Percentiles rank a stretch among this genome's conserved stretches.
These are phyloP conservation scores for Lycaon pictus DNA, from an alignment of 2,113 vertebrate species.

Conservation along the genomic window DNA sequence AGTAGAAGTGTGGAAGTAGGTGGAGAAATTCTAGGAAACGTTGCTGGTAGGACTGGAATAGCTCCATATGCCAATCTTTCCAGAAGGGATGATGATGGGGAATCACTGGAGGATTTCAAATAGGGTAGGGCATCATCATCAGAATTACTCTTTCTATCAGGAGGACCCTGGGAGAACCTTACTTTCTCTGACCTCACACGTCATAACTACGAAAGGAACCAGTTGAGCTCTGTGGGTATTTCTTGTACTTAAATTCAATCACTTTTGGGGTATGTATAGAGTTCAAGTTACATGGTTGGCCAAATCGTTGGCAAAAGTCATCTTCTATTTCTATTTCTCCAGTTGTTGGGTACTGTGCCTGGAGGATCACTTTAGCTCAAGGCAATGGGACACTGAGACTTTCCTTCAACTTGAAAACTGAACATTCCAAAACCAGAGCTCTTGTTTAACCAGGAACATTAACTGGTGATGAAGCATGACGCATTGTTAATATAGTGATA, in stretches of 20 bases:
- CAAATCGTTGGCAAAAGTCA: not conserved
- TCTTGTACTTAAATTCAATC: not conserved
- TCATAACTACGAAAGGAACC: not conserved
- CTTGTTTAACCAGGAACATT: conserved; percentile 65
- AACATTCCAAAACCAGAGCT: conserved; percentile 43
- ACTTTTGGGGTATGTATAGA: not conserved
- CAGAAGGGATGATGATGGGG: not conserved
- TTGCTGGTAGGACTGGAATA: not conserved
- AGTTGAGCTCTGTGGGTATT: not conserved
- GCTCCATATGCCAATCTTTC: not conserved
- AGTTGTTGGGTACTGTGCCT: not conserved
- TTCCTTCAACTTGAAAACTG: conserved; percentile 58
- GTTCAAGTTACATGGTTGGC: not conserved
- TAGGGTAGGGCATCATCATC: not conserved
- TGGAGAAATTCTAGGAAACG: not conserved
- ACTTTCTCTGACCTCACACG: not conserved
- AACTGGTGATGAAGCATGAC: conserved; percentile 48
- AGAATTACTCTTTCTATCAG: not conserved
- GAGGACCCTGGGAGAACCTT: not conserved
- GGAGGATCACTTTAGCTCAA: not conserved
- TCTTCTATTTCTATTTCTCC: conserved; percentile 37
- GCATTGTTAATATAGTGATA: conserved; percentile 53
- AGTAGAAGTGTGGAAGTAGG: rapidly evolving
- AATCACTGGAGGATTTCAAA: not conserved
- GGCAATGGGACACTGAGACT: not conserved